A percentile compares a stretch with the other conserved stretches of the same genome.
Conservation (phyloP, 2,888 invertebrate species). For the Caenorhabditis sp. region DNA sequence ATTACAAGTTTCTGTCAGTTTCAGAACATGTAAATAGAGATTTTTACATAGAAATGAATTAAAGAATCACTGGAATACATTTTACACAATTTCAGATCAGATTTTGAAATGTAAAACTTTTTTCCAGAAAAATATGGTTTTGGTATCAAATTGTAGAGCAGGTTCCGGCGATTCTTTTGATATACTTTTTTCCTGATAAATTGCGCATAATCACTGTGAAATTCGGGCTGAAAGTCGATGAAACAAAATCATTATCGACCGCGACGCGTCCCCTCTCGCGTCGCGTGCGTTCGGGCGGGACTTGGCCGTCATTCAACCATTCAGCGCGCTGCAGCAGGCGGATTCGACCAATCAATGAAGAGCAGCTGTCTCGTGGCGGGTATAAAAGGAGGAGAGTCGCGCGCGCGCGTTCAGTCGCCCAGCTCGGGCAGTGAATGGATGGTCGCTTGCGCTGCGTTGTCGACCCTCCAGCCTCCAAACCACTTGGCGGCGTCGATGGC, state of each 20-base stretch:
- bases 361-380: constrained; percentile 14
- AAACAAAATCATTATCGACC: constrained; percentile 5
- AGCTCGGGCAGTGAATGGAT: constrained; percentile 68
- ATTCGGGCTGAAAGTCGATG: neutral
- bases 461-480: constrained; percentile 62
- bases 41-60: too few relatives aligned
- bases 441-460: constrained; percentile 70
- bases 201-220: neutral
- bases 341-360: constrained; percentile 9
- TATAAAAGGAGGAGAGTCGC: constrained; percentile 61
- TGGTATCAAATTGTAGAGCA: neutral
- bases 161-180: neutral
- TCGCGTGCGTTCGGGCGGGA: constrained; percentile 31
- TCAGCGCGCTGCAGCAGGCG: neutral
- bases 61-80: too few relatives aligned
- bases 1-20: too few relatives aligned
- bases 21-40: too few relatives aligned
- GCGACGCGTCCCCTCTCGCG: constrained; percentile 35
- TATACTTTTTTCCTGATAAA: neutral
- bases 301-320: neutral
- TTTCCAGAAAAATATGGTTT: neutral
- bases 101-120: neutral
- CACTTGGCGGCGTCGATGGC: constrained; percentile 66
- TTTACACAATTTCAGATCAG: too few relatives aligned
- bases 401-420: constrained; percentile 67